phyloP scores from a whole-genome alignment of 2,113 vertebrate species.

The Pavo muticus region DNA sequence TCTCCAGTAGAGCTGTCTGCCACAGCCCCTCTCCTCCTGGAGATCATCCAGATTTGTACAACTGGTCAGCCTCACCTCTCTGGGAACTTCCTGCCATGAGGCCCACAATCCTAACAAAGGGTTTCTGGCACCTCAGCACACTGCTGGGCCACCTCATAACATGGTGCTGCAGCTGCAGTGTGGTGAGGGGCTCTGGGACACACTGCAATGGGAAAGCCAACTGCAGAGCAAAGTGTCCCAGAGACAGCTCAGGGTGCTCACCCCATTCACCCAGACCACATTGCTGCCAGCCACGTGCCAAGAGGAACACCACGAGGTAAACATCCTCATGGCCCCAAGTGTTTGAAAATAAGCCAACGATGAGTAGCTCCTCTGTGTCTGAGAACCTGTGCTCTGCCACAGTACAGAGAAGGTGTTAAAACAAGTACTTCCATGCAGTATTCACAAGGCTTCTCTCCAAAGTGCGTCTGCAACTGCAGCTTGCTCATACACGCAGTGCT shows the following conservation, averaged over 20 bases:
- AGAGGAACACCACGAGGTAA: not conserved
- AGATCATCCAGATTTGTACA: accelerated
- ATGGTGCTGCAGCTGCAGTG: not conserved
- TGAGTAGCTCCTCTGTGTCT: not conserved
- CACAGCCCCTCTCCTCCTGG: not conserved
- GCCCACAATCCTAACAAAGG: not conserved
- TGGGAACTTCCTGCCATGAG: not conserved
- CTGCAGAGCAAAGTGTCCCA: not conserved
- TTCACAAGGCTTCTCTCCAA: not conserved
- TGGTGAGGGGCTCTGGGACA: accelerated
- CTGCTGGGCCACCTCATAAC: accelerated
- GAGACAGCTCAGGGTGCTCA: not conserved
- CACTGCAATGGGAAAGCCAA: accelerated
- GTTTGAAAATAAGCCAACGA: not conserved
- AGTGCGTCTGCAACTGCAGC: not conserved
- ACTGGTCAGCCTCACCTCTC: not conserved
- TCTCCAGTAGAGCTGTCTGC: not conserved
- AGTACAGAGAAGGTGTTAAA: not conserved
- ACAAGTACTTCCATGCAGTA: not conserved
- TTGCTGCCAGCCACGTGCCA: not conserved
- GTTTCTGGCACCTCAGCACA: not conserved
- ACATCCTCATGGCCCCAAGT: accelerated
- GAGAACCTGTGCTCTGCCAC: not conserved
- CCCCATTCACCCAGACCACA: not conserved
- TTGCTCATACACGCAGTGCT: not conserved